Base-by-base conservation (phyloP, 2,113 vertebrate genomes). In the Dolichallabes microphthalmus region DNA sequence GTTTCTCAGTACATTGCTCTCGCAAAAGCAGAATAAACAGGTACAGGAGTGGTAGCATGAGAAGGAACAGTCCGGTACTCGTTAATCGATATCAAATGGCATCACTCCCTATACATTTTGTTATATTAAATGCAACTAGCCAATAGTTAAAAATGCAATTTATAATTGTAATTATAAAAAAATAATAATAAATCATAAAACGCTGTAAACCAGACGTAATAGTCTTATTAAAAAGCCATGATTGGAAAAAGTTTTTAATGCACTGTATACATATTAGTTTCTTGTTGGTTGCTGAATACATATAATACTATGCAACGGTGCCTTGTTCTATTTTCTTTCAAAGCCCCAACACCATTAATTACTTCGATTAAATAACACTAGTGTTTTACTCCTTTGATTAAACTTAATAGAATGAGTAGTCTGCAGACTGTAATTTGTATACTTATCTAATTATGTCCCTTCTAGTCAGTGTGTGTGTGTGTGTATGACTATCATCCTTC, bases 351-450 rank as follows among this genome's bases (percentile, higher is more conserved):
- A 71, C 69, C 73, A 84, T 19, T 78, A 84, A 88, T 88, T 87
- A 79, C 52, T 45, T 82, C 52, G 66, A 25, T 87, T 78, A 86
- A 66, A 19, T 83, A 85, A 78, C 78, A 30, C 75, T 64, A 73
- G 15, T 79, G 78, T 81, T 82, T 55, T 64, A 83, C 82, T 88
- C 75, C 64, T 80, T 77, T 45, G 76, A 14, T 57, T 86, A 69
- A 81, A 71, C 80, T 68, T 88, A 86, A 86, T 85, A 86, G 32
- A 87, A 80, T 84, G 83, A 78, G 73, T 32, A 78, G 66, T 75
- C 76, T 74, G 77, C 25, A 27, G 39, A 57, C 83, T 82, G 74
- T 84, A 60, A 82, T 63, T 63, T 53, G 75, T 80, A 39, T 35
- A 27, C 13, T 30, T 76, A 82, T 89, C 79, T 86, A 58, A 88